Conservation (phyloP, 2,797 vertebrate genomes). For the Eleutherodactylus coqui region DNA sequence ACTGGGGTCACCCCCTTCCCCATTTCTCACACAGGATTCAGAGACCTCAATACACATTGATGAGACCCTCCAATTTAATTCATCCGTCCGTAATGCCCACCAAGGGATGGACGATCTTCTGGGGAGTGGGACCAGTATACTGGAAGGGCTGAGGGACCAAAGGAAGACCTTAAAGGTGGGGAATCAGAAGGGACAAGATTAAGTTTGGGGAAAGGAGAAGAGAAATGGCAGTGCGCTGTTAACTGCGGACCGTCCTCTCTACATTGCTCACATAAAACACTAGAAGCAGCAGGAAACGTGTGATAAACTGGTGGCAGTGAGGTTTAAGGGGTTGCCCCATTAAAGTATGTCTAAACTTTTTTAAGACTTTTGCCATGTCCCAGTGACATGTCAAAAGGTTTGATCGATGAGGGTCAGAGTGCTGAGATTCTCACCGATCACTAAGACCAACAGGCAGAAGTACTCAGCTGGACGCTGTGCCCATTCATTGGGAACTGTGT, state of each 20-base stretch:
- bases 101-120: slow-evolving; percentile 93
- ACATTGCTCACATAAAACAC: not conserved
- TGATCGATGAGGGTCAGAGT: too few relatives aligned
- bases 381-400: too few relatives aligned
- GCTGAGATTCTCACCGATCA: too few relatives aligned
- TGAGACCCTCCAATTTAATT: slow-evolving; percentile 92
- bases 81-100: slow-evolving; percentile 90
- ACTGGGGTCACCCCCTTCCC: slow-evolving; percentile 62
- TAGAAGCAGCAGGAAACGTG: not conserved
- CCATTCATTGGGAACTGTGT: too few relatives aligned
- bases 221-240: not conserved
- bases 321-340: not conserved
- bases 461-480: too few relatives aligned
- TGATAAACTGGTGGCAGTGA: not conserved
- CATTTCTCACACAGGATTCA: slow-evolving; percentile 84
- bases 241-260: not conserved
- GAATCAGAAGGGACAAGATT: slow-evolving; percentile 33
- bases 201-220: not conserved
- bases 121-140: slow-evolving; percentile 90
- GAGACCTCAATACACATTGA: slow-evolving; percentile 97
- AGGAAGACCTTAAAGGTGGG: slow-evolving; percentile 91
- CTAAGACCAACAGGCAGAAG: too few relatives aligned
- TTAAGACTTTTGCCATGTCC: not conserved
- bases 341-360: too few relatives aligned
- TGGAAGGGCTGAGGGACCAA: slow-evolving; percentile 92